phyloP scores from a whole-genome alignment of 1,140 invertebrate genomes.

The Hycleus phaleratus region DNA sequence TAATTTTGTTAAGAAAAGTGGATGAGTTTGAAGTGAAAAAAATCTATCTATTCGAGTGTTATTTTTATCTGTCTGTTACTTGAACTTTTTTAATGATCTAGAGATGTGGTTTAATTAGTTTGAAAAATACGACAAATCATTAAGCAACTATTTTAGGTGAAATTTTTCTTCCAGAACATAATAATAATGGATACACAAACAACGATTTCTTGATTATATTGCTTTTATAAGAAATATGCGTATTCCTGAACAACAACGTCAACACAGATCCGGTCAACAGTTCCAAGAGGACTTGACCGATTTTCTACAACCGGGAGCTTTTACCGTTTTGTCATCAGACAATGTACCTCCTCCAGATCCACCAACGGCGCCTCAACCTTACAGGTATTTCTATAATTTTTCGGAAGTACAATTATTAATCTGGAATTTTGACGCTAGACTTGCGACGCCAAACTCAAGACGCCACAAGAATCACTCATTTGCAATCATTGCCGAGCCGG shows the following conservation, averaged over 20 bases:
- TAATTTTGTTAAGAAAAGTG: too few species aligned
- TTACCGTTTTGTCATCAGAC: constrained; percentile 35
- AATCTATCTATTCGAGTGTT: too few species aligned
- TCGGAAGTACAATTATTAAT: neutral
- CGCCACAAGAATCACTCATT: constrained; percentile 47
- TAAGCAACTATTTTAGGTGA: neutral
- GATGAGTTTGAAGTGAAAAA: too few species aligned
- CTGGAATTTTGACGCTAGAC: constrained; percentile 25
- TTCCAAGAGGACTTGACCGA: constrained; percentile 30
- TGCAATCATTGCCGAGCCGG: constrained; percentile 51
- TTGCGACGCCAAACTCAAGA: constrained; percentile 35
- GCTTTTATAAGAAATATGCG: constrained; percentile 13
- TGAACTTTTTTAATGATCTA: neutral
- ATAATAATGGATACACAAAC: too few species aligned
- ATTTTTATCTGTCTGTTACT: too few species aligned
- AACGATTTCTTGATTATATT: constrained; percentile 7
- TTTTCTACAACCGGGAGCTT: constrained; percentile 36
- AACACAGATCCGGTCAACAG: constrained; percentile 7
- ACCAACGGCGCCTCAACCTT: constrained; percentile 29
- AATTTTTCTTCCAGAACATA: too few species aligned
- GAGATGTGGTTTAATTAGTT: neutral
- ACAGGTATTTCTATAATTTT: constrained; percentile 24
- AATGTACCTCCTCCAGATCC: constrained; percentile 28
- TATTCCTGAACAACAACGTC: constrained; percentile 3
- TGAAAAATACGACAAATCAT: neutral